Base-by-base conservation (phyloP, 2,888 invertebrate genomes). In the Taphrorychus bicolor region DNA sequence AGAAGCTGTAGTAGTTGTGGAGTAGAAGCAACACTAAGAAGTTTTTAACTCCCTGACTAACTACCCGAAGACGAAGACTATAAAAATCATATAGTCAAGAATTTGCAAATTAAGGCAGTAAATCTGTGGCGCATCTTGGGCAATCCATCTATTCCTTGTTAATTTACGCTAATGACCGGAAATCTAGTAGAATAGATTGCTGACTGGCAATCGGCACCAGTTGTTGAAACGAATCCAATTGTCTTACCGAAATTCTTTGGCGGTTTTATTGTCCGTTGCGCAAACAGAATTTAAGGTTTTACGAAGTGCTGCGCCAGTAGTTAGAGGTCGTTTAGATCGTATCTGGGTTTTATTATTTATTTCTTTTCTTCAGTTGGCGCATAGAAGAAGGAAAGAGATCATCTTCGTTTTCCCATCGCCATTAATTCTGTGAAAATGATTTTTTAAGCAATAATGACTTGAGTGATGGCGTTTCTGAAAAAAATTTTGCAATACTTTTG, bases 151-250 rank as follows among this genome's bases (percentile, higher is more conserved):
- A 48, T 63, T 42, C 54, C 61, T 53, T 61, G 51, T 67, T 67
- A 62, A 58, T 57, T 61, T 41, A 45, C 61, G 5, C 32, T 57
- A 59, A 63, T 63, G 63, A 63, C 63, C 62, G 63, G 68, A 68
- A 63, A 59, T 68, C 59, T 63, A 59, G 23, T 58, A 68, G 68
- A 62, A 59, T 68, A 59, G 59, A 5, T 62, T 62, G 58, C 58
- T 53, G 61, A 68, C 68, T 63, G 59, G 63, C 59, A 63, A 54
- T 62, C 49, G 57, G 5, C 45, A 32, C 45, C 16, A 59, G 65
- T 66, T 66, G 66, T 60, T 66, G 66, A 66, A 66, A 66, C 66
- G 57, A 66, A 66, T 66, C 60, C 66, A 66, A 66, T 66, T 66
- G 66, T 66, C 60, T 66, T 66, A 60, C 66, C 66, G 66, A 66